These are phyloP conservation scores for Neopelma chrysocephalum DNA, from an alignment of 2,797 vertebrate species.

Conservation along the genomic window DNA sequence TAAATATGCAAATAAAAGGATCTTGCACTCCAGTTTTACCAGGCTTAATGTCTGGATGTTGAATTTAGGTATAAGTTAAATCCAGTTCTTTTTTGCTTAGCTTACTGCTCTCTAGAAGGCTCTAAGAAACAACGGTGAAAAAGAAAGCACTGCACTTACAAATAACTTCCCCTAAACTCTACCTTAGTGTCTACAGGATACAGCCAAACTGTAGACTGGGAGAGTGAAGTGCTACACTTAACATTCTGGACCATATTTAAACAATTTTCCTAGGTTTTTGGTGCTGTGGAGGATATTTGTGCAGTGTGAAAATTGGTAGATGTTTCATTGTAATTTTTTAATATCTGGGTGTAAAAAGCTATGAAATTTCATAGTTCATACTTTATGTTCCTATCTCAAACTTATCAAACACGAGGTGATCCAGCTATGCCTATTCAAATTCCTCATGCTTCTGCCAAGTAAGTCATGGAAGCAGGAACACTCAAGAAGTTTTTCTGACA, in stretches of 20 bases:
- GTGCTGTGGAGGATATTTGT: background rate
- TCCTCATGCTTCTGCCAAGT: background rate
- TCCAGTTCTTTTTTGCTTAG: rapidly evolving
- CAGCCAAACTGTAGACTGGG: background rate
- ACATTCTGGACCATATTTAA: background rate
- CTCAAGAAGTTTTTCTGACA: background rate
- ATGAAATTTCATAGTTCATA: background rate
- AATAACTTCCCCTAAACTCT: background rate
- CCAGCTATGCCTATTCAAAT: background rate
- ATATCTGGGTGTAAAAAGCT: background rate
- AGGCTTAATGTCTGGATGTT: background rate
- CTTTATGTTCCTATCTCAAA: background rate
- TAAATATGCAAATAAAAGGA: background rate
- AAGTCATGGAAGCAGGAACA: background rate
- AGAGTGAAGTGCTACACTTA: background rate
- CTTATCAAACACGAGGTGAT: background rate
- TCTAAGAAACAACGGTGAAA: background rate
- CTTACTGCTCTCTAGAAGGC: background rate
- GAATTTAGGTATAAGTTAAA: background rate
- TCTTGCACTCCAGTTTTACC: background rate
- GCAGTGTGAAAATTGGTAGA: background rate
- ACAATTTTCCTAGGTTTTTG: background rate
- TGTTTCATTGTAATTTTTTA: background rate
- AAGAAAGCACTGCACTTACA: background rate
- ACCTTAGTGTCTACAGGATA: background rate